These are phyloP conservation scores for Ia io DNA, from an alignment of 2,113 vertebrate species.

Conservation along the genomic window DNA sequence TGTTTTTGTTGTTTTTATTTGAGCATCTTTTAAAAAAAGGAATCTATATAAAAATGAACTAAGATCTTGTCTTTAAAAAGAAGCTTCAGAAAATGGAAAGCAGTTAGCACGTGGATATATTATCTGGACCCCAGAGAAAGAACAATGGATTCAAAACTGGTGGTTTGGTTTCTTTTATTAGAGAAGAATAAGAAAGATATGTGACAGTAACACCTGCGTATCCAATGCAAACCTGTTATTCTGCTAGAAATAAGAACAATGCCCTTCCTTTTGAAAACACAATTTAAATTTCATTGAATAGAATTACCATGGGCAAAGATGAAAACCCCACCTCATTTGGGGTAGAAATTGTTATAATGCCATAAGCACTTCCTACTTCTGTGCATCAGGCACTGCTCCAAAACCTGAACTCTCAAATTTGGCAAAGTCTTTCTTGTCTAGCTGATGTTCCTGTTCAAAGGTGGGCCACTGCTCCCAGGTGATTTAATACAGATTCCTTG, in stretches of 20 bases:
- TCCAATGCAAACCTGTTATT: not conserved
- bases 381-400: not conserved
- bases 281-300: not conserved
- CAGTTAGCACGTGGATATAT: not conserved
- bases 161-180: not conserved
- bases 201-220: not conserved
- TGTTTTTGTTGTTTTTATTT: not conserved
- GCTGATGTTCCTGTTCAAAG: not conserved
- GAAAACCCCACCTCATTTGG: not conserved
- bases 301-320: too few species aligned
- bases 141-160: not conserved
- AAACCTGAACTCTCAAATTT: not conserved
- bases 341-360: not conserved
- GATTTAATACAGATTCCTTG: too few species aligned
- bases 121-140: not conserved
- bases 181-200: not conserved
- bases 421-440: not conserved
- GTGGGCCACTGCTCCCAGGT: not conserved
- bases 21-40: not conserved
- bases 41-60: not conserved
- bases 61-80: constrained; percentile 4
- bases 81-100: not conserved
- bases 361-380: not conserved
- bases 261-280: not conserved
- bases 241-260: not conserved